These are phyloP conservation scores for Charina bottae DNA, from an alignment of 2,113 vertebrate species.

Conservation along the genomic window DNA sequence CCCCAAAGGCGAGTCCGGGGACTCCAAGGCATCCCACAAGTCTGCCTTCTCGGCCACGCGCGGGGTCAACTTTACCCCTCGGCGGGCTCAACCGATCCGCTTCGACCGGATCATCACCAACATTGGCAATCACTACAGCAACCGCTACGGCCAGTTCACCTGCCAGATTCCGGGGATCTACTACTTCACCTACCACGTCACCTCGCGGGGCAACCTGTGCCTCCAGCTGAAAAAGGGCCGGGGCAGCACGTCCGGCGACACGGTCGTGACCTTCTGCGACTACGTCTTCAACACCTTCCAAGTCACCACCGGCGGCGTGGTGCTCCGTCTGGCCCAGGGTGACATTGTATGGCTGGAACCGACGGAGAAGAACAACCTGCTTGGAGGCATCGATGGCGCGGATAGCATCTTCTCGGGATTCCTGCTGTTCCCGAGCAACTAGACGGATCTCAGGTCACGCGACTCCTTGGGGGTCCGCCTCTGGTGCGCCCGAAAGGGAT, in stretches of 20 bases:
- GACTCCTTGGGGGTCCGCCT: not conserved
- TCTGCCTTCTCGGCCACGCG: conserved; percentile 75
- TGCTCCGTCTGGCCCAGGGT: conserved; percentile 61
- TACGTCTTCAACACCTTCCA: conserved; percentile 63
- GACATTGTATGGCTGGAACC: conserved; percentile 76
- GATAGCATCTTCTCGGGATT: conserved; percentile 85
- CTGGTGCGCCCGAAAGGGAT: too few relatives aligned
- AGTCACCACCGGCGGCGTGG: conserved; percentile 75
- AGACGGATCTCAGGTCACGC: not conserved
- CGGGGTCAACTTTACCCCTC: not conserved
- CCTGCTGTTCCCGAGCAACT: conserved; percentile 73
- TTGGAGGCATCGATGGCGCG: conserved; percentile 70
- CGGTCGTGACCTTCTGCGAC: conserved; percentile 80
- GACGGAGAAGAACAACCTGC: conserved; percentile 67
- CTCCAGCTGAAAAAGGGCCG: conserved; percentile 71
- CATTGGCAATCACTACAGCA: conserved; percentile 56
- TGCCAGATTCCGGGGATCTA: conserved; percentile 76
- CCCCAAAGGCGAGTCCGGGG: conserved; percentile 63
- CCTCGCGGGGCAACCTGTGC: conserved; percentile 73
- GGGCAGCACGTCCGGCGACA: not conserved
- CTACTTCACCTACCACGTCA: conserved; percentile 83
- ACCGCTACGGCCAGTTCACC: conserved; percentile 69
- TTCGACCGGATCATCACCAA: conserved; percentile 71
- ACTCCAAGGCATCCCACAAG: conserved; percentile 59
- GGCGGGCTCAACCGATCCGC: conserved; percentile 60